These are phyloP conservation scores for Lasioglossum calceatum DNA, from an alignment of 2,888 invertebrate species.

Conservation along the genomic window DNA sequence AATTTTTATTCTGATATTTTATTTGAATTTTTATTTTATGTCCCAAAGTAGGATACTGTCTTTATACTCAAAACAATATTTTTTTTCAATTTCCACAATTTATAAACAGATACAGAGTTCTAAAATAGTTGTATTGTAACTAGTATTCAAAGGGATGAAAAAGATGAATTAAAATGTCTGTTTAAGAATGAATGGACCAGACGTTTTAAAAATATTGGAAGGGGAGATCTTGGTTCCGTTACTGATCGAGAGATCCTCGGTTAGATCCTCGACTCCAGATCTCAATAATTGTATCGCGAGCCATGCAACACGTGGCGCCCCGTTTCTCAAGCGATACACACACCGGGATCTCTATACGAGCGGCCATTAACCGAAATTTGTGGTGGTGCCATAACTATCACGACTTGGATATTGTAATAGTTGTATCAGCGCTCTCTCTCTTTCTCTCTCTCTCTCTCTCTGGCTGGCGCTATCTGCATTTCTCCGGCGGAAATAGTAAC, in stretches of 20 bases:
- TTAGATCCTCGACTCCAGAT: neutral
- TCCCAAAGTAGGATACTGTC: too few species aligned
- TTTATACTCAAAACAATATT: neutral
- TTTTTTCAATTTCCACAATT: neutral
- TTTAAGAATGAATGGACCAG: neutral
- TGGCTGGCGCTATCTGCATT: conserved; percentile 17
- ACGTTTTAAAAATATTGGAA: neutral
- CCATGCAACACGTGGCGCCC: conserved; percentile 43
- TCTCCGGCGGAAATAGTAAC: conserved; percentile 42
- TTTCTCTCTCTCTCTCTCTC: neutral
- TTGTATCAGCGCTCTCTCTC: conserved; percentile 41
- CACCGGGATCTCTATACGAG: conserved; percentile 7
- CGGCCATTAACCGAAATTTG: conserved; percentile 56
- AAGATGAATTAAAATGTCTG: neutral
- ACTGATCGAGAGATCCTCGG: neutral
- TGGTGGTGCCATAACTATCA: conserved; percentile 41
- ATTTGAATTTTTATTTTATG: too few species aligned
- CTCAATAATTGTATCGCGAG: neutral
- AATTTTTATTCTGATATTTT: too few species aligned
- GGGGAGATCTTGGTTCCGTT: neutral
- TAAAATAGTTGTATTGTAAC: too few species aligned
- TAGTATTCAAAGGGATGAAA: neutral
- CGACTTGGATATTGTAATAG: conserved; percentile 55
- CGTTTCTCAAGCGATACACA: conserved; percentile 5
- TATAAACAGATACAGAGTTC: neutral